Conservation (phyloP, 2,113 vertebrate genomes). For the Apistogramma diplotaenia region DNA sequence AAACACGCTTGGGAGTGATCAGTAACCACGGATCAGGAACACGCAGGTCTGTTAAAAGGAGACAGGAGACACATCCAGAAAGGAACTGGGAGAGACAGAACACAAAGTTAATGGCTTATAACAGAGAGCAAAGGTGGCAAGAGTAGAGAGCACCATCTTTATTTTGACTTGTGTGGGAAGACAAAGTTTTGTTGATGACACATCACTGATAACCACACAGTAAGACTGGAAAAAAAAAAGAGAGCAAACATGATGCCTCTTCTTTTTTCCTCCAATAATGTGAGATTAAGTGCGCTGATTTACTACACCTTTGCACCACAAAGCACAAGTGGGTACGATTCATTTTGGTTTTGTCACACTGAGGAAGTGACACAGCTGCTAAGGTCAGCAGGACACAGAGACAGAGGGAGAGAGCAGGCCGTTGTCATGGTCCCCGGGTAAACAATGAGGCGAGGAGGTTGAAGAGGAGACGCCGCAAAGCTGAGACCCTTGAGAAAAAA, state of each 20-base stretch:
- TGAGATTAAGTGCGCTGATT: conserved; percentile 11
- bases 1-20: neutral
- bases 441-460: conserved; percentile 55
- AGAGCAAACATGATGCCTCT: neutral
- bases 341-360: conserved; percentile 66
- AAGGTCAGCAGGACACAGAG: conserved; percentile 72
- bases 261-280: neutral
- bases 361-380: conserved; percentile 81
- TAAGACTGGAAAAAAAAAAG: neutral
- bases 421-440: conserved; percentile 64
- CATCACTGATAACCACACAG: neutral
- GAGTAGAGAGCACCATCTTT: neutral
- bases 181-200: neutral
- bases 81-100: neutral
- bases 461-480: conserved; percentile 25
- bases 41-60: neutral
- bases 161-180: neutral
- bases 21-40: neutral
- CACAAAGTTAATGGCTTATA: neutral
- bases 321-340: conserved; percentile 38
- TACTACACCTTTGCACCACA: conserved; percentile 16
- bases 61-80: neutral
- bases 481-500: conserved; percentile 29
- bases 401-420: conserved; percentile 54
- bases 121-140: neutral